A percentile compares a stretch with the other conserved stretches of the same genome.
Evolutionary conservation across 1,140 invertebrate species (phyloP).

Genomic region (Ceratina australensis): DNA sequence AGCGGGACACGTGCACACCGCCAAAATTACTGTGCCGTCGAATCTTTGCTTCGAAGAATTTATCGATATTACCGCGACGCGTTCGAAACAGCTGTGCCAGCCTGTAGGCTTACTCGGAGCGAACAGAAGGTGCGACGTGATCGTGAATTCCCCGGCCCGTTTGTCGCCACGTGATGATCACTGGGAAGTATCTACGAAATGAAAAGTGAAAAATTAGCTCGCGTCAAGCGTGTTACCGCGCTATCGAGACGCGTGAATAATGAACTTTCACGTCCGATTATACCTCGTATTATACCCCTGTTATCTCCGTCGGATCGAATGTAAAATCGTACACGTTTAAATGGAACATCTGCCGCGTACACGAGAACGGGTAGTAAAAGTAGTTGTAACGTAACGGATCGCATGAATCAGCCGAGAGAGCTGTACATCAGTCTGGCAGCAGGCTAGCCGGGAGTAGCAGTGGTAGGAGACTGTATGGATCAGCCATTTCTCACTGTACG

Average conservation of each 20-base stretch:
- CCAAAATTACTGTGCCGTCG: not conserved
- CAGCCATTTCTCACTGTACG: slow-evolving; percentile 41
- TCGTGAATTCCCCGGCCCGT: no score
- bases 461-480: slow-evolving; percentile 44
- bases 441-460: slow-evolving; percentile 8
- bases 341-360: not conserved
- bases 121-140: no score
- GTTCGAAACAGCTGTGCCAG: not conserved
- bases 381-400: slow-evolving; percentile 39
- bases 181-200: no score
- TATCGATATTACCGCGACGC: not conserved
- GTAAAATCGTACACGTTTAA: slow-evolving; percentile 9
- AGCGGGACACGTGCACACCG: not conserved
- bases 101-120: not conserved
- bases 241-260: not conserved
- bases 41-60: not conserved
- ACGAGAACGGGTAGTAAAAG: not conserved
- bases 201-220: no score
- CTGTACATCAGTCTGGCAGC: slow-evolving; percentile 39
- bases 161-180: no score
- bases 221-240: no score
- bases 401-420: slow-evolving; percentile 44
- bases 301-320: no score
- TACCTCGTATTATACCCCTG: no score
- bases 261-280: not conserved